phyloP scores from a whole-genome alignment of 2,888 invertebrate species.

The Rotaria magnacalcarata region DNA sequence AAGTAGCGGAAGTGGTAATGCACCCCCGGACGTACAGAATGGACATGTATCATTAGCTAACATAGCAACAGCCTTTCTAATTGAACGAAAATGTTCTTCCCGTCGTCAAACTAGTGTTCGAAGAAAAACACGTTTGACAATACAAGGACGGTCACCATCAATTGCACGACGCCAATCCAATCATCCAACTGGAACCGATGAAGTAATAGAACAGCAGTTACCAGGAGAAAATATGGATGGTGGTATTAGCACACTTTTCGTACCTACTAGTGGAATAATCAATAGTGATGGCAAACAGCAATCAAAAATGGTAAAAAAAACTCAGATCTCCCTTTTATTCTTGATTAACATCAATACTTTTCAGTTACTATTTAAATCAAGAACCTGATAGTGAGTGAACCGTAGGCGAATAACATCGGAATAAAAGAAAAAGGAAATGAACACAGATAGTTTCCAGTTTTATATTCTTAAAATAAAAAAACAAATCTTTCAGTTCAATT shows the following conservation, averaged over 20 bases:
- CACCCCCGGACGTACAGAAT: background rate
- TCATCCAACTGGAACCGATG: background rate
- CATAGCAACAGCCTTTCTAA: slow-evolving; percentile 21
- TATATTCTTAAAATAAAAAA: no score
- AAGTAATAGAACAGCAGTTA: background rate
- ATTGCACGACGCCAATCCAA: background rate
- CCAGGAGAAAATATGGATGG: background rate
- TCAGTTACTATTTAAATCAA: background rate
- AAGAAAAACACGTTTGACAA: background rate
- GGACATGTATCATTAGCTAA: slow-evolving; percentile 18
- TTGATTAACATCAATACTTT: no score
- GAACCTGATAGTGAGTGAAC: background rate
- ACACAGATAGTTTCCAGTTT: background rate
- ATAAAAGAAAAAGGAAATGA: background rate
- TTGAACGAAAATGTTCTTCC: background rate
- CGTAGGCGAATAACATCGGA: background rate
- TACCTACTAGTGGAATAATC: background rate
- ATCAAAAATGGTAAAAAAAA: background rate
- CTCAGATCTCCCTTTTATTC: background rate
- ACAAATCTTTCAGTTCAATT: no score
- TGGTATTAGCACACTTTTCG: background rate
- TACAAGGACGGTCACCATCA: background rate
- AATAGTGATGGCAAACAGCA: background rate
- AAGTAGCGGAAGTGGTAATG: background rate
- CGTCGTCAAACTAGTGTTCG: slow-evolving; percentile 1